phyloP scores from a whole-genome alignment of 1,140 invertebrate species.

The Harlomillsia oculata region DNA sequence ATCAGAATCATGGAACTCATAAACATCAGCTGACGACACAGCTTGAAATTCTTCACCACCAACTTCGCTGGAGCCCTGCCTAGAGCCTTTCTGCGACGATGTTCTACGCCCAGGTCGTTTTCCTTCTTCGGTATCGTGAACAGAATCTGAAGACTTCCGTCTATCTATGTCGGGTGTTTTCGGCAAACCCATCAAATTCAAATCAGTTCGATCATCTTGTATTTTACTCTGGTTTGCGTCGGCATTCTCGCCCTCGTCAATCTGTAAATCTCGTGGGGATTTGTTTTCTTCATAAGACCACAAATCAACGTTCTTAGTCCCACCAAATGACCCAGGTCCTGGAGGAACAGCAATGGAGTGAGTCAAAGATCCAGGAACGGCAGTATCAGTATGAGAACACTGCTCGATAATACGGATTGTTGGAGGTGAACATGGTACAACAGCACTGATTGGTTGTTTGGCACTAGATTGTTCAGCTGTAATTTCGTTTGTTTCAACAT shows the following conservation, averaged over 20 bases:
- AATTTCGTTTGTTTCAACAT: constrained; percentile 36
- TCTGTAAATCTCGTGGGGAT: constrained; percentile 22
- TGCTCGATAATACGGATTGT: constrained; percentile 34
- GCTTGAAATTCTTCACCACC: not conserved
- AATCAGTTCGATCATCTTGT: not conserved
- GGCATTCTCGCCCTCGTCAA: constrained; percentile 19
- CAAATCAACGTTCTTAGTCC: not conserved
- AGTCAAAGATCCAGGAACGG: constrained; percentile 1
- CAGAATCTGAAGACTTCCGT: constrained; percentile 7
- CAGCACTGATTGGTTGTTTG: too few species aligned
- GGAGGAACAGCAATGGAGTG: not conserved
- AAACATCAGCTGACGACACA: constrained; percentile 29
- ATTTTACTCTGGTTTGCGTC: not conserved
- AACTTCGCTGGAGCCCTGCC: constrained; percentile 10
- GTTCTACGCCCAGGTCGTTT: constrained; percentile 4
- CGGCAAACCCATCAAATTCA: constrained; percentile 2
- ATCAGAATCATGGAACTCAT: constrained; percentile 37
- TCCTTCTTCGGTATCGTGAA: constrained; percentile 1
- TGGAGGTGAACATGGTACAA: constrained; percentile 21
- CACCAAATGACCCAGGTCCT: not conserved
- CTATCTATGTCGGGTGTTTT: constrained; percentile 19
- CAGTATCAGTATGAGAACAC: not conserved
- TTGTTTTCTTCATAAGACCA: constrained; percentile 18
- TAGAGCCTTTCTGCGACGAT: constrained; percentile 5
- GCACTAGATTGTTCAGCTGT: too few species aligned